Base-by-base conservation (phyloP, 2,113 vertebrate species). In the Lepisosteus osseus region DNA sequence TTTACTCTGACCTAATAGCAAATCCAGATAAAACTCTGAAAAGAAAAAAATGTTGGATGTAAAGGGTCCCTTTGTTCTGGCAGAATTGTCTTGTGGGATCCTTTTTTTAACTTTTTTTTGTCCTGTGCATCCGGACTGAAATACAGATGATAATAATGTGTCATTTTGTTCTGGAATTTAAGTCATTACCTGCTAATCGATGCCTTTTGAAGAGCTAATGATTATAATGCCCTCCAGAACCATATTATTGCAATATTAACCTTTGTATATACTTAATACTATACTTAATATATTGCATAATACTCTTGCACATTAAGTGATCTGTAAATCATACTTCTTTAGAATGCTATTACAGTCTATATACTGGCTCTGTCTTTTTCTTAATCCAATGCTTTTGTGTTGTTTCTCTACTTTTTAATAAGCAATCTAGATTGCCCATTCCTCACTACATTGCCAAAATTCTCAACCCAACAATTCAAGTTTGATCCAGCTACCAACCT, bases 231-330 rank as follows among this genome's bases (percentile, higher is more conserved):
- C 91, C 91, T 93, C 91, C 90, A 93, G 91, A 88, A 93, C 91
- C 89, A 90, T 93, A 93, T 93, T 93, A 93, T 92, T 91, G 90
- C 89, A 90, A 92, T 91, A 93, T 92, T 93, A 92, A 93, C 91
- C 91, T 93, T 93, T 93, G 90, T 93, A 93, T 93, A 93, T 93
- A 92, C 91, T 93, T 93, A n/a, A n/a, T n/a, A n/a, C n/a, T n/a
- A n/a, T n/a, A n/a, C n/a, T n/a, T n/a, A n/a, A n/a, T n/a, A n/a
- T n/a, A n/a, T n/a, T 92, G 90, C 87, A 90, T 88, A 92, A 89
- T 89, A 90, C 86, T 89, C 80, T 80, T 86, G 87, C 88, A 90
- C 91, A 91, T 93, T 91, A 92, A 91, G 87, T 86, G 89, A 90
- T 89, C 88, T 91, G 86, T 93, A 93, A 93, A 93, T 93, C 91